Conservation (phyloP, 2,888 invertebrate genomes). For the Meta bourneti region DNA sequence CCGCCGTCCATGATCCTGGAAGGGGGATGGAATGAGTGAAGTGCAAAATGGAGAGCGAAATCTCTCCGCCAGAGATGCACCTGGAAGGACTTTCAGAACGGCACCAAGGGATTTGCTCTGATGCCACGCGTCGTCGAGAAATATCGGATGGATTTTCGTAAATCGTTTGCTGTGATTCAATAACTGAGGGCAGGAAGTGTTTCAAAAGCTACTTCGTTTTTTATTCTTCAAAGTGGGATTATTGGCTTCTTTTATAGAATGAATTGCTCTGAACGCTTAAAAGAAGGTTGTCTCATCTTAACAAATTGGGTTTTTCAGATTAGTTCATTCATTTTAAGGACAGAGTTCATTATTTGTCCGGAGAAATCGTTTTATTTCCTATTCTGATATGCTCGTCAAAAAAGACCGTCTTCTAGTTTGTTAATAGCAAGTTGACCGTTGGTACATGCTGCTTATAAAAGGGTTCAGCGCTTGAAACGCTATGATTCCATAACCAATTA, state of each 20-base stretch:
- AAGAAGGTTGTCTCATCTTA: no score
- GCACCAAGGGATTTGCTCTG: background rate
- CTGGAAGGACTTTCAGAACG: background rate
- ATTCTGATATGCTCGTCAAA: background rate
- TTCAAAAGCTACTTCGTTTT: background rate
- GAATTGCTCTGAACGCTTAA: no score
- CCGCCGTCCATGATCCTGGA: conserved; percentile 1
- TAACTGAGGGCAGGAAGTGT: background rate
- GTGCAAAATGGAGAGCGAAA: background rate
- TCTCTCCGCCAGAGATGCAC: background rate
- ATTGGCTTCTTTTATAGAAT: no score
- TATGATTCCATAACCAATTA: no score
- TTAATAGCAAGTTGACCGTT: no score
- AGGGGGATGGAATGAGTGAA: background rate
- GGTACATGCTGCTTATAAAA: no score
- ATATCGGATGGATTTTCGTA: background rate
- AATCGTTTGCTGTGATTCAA: background rate
- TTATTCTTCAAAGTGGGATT: no score
- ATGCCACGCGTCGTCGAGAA: background rate
- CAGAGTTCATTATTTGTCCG: no score
- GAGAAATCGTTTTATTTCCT: background rate
- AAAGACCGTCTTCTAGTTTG: background rate
- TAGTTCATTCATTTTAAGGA: no score
- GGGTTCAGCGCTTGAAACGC: no score
- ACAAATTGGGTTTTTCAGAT: no score